A percentile compares a stretch with the other conserved stretches of the same genome.
Evolutionary conservation across 1,140 invertebrate species (phyloP).

Genomic region (Nephila pilipes): DNA sequence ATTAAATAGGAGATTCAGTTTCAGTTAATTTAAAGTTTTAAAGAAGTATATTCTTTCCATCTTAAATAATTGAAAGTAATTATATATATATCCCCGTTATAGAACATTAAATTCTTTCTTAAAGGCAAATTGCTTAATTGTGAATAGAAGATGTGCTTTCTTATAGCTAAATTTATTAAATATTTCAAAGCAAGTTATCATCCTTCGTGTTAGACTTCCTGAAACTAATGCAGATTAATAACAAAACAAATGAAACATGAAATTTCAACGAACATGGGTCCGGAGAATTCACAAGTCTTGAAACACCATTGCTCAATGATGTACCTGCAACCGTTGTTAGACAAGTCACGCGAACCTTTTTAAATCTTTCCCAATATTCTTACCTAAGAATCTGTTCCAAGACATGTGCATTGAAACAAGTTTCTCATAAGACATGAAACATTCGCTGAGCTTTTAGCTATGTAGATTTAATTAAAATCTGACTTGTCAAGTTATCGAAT

Average conservation of each 20-base stretch:
- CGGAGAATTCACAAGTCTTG: not conserved
- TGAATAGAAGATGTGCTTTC: too few relatives aligned
- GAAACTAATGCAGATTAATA: too few relatives aligned
- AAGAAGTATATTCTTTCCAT: too few relatives aligned
- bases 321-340: not conserved
- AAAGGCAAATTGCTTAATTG: too few relatives aligned
- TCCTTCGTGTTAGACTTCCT: too few relatives aligned
- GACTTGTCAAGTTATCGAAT: not conserved
- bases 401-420: not conserved
- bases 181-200: too few relatives aligned
- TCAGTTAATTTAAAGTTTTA: too few relatives aligned
- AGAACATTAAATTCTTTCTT: too few relatives aligned
- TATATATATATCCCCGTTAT: too few relatives aligned
- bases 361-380: not conserved
- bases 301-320: not conserved
- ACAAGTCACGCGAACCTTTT: not conserved
- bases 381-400: not conserved
- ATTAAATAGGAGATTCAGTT: too few relatives aligned
- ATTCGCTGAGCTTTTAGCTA: not conserved
- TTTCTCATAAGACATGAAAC: not conserved
- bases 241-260: not conserved
- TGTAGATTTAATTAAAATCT: not conserved
- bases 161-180: too few relatives aligned
- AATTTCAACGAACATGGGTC: not conserved
- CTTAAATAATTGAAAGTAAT: too few relatives aligned